A percentile compares a stretch with the other conserved stretches of the same genome.
Evolutionary conservation across 2,797 vertebrate species (phyloP).

Genomic region (Chlorospingus flavigularis): DNA sequence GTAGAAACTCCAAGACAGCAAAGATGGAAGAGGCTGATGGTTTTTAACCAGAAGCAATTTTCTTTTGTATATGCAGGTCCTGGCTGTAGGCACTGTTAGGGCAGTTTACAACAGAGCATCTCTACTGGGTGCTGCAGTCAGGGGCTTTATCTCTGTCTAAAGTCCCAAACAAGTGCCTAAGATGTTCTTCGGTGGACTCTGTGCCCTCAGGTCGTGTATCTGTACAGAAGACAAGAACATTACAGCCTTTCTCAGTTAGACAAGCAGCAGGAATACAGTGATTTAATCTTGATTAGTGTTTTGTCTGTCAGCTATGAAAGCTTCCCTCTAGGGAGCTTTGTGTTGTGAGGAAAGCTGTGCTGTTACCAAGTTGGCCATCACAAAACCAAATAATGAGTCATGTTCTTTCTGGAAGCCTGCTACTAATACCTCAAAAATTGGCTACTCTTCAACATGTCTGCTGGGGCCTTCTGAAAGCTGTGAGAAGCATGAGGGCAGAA

Average conservation of each 20-base stretch:
- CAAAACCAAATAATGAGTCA: neutral
- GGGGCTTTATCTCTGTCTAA: conserved; percentile 32
- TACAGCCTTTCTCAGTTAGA: neutral
- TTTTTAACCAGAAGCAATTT: neutral
- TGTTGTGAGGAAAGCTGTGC: neutral
- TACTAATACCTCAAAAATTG: neutral
- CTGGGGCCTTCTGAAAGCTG: neutral
- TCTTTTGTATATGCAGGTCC: neutral
- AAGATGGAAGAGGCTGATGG: neutral
- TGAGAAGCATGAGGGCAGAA: neutral
- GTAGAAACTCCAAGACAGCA: neutral
- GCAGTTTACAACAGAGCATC: neutral
- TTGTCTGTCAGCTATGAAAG: neutral
- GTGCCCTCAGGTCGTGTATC: neutral
- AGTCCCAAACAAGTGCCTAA: neutral
- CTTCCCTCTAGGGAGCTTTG: neutral
- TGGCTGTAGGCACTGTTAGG: neutral
- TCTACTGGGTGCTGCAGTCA: conserved; percentile 70
- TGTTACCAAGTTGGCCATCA: neutral
- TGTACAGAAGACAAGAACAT: conserved; percentile 11
- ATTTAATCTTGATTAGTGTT: neutral
- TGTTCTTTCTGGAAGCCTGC: neutral
- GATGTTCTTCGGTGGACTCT: conserved; percentile 6
- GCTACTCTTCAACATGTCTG: neutral
- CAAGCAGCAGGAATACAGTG: neutral